Base-by-base conservation (phyloP, 1,140 invertebrate species). In the Zaprionus capensis region DNA sequence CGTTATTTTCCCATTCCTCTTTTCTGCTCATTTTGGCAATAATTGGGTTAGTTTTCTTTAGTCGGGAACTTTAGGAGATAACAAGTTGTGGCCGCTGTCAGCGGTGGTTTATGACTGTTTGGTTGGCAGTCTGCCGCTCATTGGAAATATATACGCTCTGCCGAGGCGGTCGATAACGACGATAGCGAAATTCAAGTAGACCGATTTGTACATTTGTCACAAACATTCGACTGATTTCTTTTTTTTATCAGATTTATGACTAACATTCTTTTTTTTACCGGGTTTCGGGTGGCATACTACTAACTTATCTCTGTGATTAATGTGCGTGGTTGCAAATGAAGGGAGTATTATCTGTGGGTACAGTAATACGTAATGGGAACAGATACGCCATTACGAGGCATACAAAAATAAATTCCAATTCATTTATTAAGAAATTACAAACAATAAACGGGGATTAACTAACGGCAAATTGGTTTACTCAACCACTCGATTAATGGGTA, bases 231-330 rank as follows among this genome's bases (percentile, higher is more conserved):
- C 46, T 46, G n/a, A 17, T 96, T n/a, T 17, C 41, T 67, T 55
- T 24, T 17, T 57, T 63, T 68, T 73, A 61, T 73, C 57, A 56
- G 71, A 57, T 69, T 76, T 94, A 93, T 34, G 98, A 94, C 92
- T 97, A 97, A 88, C 95, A 95, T 41, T 95, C 4, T 28, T 62
- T 56, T n/a, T 34, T 62, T 58, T 49, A 49, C 49, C 38, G 9
- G 22, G 46, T 63, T 38, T 65, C 1, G 17, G 12, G 20, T 66
- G 36, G 31, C 55, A 66, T 76, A 44, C 6, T 67, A 94, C 5
- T 34, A 7, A 9, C 69, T 97, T 95, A 87, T 96, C 95, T 91
- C 93, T 93, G 71, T 96, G 94, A 36, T 91, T 94, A 92, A 86
- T 96, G 94, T 81, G 86, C 26, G 38, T 28, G 41, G 41, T 17